Evolutionary conservation across 2,113 vertebrate species (phyloP), one percentile per base, ranked within the genome.

Genomic region (Callochromis pleurospilus): DNA sequence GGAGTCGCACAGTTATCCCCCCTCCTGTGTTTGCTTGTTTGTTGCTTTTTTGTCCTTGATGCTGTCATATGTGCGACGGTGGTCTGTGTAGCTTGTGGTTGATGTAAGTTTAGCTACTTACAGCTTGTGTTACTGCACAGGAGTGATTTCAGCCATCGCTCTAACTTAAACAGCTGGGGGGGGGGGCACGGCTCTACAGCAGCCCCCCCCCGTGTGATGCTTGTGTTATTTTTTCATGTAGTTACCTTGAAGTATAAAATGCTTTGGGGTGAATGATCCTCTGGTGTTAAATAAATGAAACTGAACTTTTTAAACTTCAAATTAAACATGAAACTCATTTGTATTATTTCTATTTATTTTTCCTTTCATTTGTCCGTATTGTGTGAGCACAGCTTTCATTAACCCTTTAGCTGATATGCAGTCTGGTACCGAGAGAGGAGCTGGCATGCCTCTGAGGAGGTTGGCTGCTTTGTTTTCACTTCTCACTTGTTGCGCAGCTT

Each of bases 361-460:
- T 58, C 13, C 0, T 68, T 68, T 14, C 11, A 68, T 68, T 68
- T 40, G 4, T 3, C 24, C 0, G 6, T 7, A 21, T 9, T 4
- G 7, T 70, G 62, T 21, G 38, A 45, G 40, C 2, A 45, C 40
- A 10, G 21, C 21, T 24, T 17, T 33, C 17, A 58, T 58, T 58
- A 15, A 58, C 13, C 4, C 7, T 58, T 31, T 7, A 29, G 24
- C 19, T 33, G 4, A 19, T 33, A 6, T 36, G 31, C 9, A 62
- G 58, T 36, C 15, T 62, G 31, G 58, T 19, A 33, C 7, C 1
- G 8, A 19, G 29, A 19, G 29, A 31, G 13, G 13, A 31, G 56
- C 14, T 31, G 9, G 5, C 14, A 33, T 6, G 56, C 26, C 58
- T 5, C 55, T 1, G 24, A 62, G 15, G 5, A 17, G 8, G 31